Percentiles rank a stretch among this genome's conserved stretches.
Conservation (phyloP, 2,888 invertebrate genomes). For the Unio delphinus region DNA sequence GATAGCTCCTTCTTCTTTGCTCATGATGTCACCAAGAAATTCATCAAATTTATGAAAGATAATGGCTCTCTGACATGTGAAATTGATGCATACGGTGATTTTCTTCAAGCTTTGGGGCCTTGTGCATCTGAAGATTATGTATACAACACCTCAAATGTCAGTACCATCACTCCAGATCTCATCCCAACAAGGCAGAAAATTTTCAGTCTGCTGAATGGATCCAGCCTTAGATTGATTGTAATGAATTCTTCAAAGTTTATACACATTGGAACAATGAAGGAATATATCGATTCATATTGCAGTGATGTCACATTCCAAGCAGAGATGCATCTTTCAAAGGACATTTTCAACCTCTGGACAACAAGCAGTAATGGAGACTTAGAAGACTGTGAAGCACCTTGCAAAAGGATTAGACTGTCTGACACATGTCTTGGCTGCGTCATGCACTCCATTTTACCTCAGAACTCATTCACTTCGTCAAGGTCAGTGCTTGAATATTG, state of each 20-base stretch:
- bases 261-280: conserved; percentile 73
- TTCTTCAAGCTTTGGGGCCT: conserved; percentile 71
- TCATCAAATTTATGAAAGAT: conserved; percentile 63
- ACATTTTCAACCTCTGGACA: conserved; percentile 58
- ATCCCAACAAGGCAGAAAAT: conserved; percentile 57
- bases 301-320: conserved; percentile 48
- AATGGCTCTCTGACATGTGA: conserved; percentile 69
- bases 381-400: neutral
- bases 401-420: conserved; percentile 22
- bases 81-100: conserved; percentile 73
- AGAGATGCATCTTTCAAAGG: conserved; percentile 54
- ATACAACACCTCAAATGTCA: conserved; percentile 60
- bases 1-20: conserved; percentile 73
- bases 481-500: conserved; percentile 70
- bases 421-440: conserved; percentile 51
- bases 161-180: conserved; percentile 52
- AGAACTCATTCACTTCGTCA: conserved; percentile 37
- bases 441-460: conserved; percentile 63
- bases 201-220: conserved; percentile 60
- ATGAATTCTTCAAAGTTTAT: conserved; percentile 71
- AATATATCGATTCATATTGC: conserved; percentile 65
- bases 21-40: conserved; percentile 61
- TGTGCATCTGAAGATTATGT: conserved; percentile 63
- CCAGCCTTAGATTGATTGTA: conserved; percentile 63
- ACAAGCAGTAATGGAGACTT: neutral